Evolutionary conservation across 2,113 vertebrate species (phyloP).

Genomic region (Gnathochromis pfefferi): DNA sequence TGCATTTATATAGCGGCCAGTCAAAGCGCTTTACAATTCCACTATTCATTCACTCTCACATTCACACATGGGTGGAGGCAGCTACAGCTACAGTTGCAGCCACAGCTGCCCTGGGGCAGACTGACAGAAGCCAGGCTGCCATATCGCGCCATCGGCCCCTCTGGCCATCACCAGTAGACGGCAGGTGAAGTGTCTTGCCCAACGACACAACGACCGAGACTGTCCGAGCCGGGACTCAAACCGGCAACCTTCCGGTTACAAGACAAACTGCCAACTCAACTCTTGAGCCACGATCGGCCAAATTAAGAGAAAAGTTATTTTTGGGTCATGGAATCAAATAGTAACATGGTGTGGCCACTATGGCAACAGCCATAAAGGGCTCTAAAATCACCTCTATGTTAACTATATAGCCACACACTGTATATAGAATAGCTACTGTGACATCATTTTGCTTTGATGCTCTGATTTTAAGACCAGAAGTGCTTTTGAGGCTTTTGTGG

Average conservation of each 20-base stretch:
- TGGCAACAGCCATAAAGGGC: not conserved
- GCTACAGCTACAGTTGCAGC: not conserved
- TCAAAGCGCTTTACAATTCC: accelerated
- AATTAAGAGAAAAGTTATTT: not conserved
- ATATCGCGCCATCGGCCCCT: too few relatives aligned
- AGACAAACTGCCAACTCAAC: accelerated
- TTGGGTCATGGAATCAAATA: accelerated
- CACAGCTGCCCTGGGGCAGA: not conserved
- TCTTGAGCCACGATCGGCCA: accelerated
- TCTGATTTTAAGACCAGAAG: not conserved
- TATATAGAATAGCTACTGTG: not conserved
- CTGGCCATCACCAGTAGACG: accelerated
- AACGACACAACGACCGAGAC: accelerated
- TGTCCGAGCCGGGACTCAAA: accelerated
- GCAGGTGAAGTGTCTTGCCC: accelerated
- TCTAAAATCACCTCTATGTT: not conserved
- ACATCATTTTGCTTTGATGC: not conserved
- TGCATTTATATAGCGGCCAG: not conserved
- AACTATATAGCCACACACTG: not conserved
- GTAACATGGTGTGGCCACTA: not conserved
- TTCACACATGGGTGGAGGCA: not conserved
- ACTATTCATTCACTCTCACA: not conserved
- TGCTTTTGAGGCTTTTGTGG: not conserved
- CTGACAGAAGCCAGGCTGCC: accelerated
- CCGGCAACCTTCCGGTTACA: accelerated